Conservation (phyloP, 2,888 invertebrate genomes). For the Drosophila lacicola region DNA sequence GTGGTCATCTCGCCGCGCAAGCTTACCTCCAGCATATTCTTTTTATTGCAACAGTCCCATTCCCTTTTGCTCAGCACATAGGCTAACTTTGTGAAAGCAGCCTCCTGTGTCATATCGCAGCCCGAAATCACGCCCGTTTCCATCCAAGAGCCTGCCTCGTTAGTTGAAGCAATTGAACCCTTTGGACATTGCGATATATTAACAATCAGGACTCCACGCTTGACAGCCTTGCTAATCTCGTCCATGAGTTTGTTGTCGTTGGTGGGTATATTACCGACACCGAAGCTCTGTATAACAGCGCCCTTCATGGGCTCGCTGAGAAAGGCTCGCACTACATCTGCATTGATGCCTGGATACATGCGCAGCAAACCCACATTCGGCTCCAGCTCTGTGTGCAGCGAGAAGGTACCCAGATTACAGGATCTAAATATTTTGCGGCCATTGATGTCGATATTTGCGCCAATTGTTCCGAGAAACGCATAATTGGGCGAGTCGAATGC, state of each 20-base stretch:
- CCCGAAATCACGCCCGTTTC: slow-evolving; percentile 81
- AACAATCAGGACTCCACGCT: slow-evolving; percentile 92
- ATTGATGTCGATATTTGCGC: slow-evolving; percentile 89
- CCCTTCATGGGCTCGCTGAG: slow-evolving; percentile 91
- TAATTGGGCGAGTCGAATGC: slow-evolving; percentile 90
- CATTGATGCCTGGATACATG: slow-evolving; percentile 95
- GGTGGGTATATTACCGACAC: slow-evolving; percentile 95
- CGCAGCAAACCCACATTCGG: slow-evolving; percentile 93
- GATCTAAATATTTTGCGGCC: slow-evolving; percentile 87
- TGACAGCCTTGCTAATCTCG: slow-evolving; percentile 89
- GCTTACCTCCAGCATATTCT: slow-evolving; percentile 90
- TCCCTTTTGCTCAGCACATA: slow-evolving; percentile 93
- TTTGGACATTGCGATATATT: slow-evolving; percentile 96
- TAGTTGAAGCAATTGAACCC: slow-evolving; percentile 91
- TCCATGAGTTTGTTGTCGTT: slow-evolving; percentile 91
- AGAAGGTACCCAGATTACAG: slow-evolving; percentile 88
- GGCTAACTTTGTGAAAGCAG: slow-evolving; percentile 94
- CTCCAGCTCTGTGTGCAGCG: slow-evolving; percentile 90
- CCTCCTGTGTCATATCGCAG: slow-evolving; percentile 91
- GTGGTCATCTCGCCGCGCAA: slow-evolving; percentile 92
- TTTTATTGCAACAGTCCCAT: slow-evolving; percentile 88
- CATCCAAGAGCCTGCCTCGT: slow-evolving; percentile 90
- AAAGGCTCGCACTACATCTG: slow-evolving; percentile 89
- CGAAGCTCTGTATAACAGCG: slow-evolving; percentile 95
- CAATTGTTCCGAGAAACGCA: slow-evolving; percentile 91